These are phyloP conservation scores for Allophyes oxyacanthae DNA, from an alignment of 2,888 invertebrate genomes.

Conservation along the genomic window DNA sequence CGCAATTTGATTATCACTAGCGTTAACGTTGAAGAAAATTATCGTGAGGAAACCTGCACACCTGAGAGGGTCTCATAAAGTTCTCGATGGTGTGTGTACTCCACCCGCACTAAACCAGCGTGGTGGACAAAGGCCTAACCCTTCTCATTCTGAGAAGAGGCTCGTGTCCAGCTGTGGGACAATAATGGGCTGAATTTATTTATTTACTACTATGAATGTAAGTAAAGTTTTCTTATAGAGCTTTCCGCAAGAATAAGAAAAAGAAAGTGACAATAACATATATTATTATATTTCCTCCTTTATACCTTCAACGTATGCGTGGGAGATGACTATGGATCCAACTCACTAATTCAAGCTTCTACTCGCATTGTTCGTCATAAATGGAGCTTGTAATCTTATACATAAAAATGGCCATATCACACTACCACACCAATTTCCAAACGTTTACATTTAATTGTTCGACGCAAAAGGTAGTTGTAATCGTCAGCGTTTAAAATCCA, in stretches of 20 bases:
- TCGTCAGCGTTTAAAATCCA: conserved; percentile 50
- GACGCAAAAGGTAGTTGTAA: conserved; percentile 51
- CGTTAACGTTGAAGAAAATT: too few relatives aligned
- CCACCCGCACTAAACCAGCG: too few relatives aligned
- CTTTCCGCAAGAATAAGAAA: conserved; percentile 4
- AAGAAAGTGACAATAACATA: conserved; percentile 3
- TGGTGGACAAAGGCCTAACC: too few relatives aligned
- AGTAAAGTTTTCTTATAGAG: conserved; percentile 13
- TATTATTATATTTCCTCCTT: conserved; percentile 35
- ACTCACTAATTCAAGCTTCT: conserved; percentile 33
- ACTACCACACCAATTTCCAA: conserved; percentile 51
- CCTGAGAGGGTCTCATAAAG: too few relatives aligned
- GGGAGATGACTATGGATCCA: conserved; percentile 16
- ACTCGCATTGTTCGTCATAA: conserved; percentile 51
- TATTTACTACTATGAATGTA: too few relatives aligned
- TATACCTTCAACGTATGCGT: conserved; percentile 14
- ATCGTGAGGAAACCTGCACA: too few relatives aligned
- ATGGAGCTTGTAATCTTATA: conserved; percentile 43
- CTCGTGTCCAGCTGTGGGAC: too few relatives aligned
- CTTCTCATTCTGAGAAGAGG: too few relatives aligned
- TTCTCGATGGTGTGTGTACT: too few relatives aligned
- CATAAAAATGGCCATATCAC: conserved; percentile 53
- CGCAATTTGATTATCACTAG: too few relatives aligned
- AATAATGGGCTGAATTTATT: too few relatives aligned
- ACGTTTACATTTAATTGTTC: conserved; percentile 55